Evolutionary conservation across 2,888 invertebrate genomes (phyloP).

Genomic region (Harpalus rufipes): DNA sequence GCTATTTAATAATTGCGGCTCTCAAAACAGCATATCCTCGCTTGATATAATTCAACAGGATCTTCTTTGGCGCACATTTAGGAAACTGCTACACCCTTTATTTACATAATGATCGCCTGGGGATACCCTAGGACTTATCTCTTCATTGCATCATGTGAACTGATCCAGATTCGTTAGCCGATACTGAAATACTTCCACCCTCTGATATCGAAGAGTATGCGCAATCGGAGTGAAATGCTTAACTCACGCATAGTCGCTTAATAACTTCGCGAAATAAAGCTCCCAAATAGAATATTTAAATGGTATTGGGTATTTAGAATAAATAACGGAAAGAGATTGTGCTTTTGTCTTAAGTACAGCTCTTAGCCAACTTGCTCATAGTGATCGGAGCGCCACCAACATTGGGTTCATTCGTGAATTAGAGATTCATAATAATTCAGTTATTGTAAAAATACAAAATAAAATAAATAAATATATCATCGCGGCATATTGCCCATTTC

Average conservation of each 20-base stretch:
- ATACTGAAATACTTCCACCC: slow-evolving; percentile 36
- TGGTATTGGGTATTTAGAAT: slow-evolving; percentile 4
- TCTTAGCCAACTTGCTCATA: too few relatives aligned
- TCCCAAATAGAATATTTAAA: slow-evolving; percentile 4
- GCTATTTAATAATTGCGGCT: slow-evolving; percentile 17
- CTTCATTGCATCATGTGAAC: slow-evolving; percentile 58
- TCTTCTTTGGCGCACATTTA: slow-evolving; percentile 20
- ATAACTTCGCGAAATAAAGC: slow-evolving; percentile 30
- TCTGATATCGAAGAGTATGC: slow-evolving; percentile 1
- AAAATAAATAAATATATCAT: too few relatives aligned
- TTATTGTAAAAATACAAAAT: too few relatives aligned
- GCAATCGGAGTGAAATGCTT: background rate
- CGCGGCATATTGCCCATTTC: too few relatives aligned
- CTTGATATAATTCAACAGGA: slow-evolving; percentile 4
- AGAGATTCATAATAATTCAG: too few relatives aligned
- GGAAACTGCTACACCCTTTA: slow-evolving; percentile 30
- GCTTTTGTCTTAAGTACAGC: too few relatives aligned
- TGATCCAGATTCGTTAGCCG: slow-evolving; percentile 55
- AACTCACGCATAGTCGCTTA: slow-evolving; percentile 22
- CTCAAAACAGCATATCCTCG: background rate
- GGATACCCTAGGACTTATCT: slow-evolving; percentile 50
- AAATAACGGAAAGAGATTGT: slow-evolving; percentile 12
- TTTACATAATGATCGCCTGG: slow-evolving; percentile 56
- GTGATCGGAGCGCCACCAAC: too few relatives aligned
- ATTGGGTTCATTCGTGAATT: too few relatives aligned